phyloP scores from a whole-genome alignment of 2,888 invertebrate genomes.

The Caenorhabditis sp. region DNA sequence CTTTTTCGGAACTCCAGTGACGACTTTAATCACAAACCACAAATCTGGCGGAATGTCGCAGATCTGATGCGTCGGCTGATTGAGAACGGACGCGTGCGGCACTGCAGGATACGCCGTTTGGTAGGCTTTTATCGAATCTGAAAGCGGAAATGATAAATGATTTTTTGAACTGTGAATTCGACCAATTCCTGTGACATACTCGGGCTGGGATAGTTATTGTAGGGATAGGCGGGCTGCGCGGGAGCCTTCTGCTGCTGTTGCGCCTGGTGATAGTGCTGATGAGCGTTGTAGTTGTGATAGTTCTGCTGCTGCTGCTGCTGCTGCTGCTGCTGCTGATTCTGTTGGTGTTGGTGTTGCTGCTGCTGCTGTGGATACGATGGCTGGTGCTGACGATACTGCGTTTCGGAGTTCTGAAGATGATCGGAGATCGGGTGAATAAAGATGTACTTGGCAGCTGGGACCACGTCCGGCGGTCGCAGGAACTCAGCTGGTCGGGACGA shows the following conservation, averaged over 20 bases:
- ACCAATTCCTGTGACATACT: no score
- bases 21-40: conserved; percentile 63
- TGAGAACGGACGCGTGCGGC: conserved; percentile 44
- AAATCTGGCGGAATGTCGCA: conserved; percentile 72
- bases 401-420: conserved; percentile 37
- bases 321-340: conserved; percentile 17
- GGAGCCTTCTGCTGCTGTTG: conserved; percentile 39
- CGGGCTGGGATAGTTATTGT: conserved; percentile 42
- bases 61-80: conserved; percentile 48
- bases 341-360: conserved; percentile 13
- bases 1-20: background rate
- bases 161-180: no score
- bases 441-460: background rate
- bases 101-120: conserved; percentile 59
- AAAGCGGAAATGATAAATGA: no score
- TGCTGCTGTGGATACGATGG: conserved; percentile 32
- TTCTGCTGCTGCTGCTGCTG: conserved; percentile 29
- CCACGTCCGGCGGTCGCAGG: no score
- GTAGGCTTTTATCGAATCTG: conserved; percentile 62
- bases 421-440: no score
- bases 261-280: conserved; percentile 42
- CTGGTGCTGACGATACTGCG: conserved; percentile 48
- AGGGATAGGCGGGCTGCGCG: conserved; percentile 28
- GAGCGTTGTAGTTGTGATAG: conserved; percentile 27
- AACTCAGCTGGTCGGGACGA: no score